Evolutionary conservation across 1,140 invertebrate genomes (phyloP).

Genomic region (Episyrphus balteatus): DNA sequence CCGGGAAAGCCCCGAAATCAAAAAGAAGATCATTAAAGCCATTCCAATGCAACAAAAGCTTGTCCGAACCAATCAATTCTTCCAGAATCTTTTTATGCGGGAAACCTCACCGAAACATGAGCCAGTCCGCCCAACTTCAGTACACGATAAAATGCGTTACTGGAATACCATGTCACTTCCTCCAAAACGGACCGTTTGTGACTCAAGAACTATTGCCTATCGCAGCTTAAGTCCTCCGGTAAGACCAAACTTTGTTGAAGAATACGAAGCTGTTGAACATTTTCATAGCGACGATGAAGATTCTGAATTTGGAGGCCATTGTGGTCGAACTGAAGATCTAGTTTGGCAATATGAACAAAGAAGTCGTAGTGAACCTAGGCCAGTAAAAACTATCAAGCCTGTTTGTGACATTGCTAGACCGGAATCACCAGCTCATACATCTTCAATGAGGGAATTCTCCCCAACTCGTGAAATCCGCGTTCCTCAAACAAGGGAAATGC

Average conservation of each 20-base stretch:
- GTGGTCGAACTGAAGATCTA: conserved; percentile 29
- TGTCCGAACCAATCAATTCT: conserved; percentile 45
- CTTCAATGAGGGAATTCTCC: conserved; percentile 14
- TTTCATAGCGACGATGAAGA: conserved; percentile 14
- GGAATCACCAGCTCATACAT: conserved; percentile 15
- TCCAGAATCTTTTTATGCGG: conserved; percentile 48
- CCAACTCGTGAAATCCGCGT: conserved; percentile 29
- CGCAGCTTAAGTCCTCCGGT: too few species aligned
- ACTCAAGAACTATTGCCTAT: too few species aligned
- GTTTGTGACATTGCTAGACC: conserved; percentile 24
- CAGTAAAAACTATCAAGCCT: background rate
- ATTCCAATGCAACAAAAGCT: background rate
- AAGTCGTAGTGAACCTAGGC: conserved; percentile 8
- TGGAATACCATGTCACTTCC: conserved; percentile 1
- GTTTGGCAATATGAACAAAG: conserved; percentile 28
- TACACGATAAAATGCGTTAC: conserved; percentile 46
- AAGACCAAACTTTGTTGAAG: background rate
- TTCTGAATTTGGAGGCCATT: conserved; percentile 11
- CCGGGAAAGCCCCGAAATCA: too few species aligned
- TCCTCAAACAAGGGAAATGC: conserved; percentile 41
- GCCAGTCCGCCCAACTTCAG: conserved; percentile 39
- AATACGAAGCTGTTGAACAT: conserved; percentile 2
- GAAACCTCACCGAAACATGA: background rate
- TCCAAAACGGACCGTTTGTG: background rate
- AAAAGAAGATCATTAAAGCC: background rate